Evolutionary conservation across 2,797 vertebrate genomes (phyloP), one percentile per base, ranked within the genome.

Genomic region (Vespertilio murinus): DNA sequence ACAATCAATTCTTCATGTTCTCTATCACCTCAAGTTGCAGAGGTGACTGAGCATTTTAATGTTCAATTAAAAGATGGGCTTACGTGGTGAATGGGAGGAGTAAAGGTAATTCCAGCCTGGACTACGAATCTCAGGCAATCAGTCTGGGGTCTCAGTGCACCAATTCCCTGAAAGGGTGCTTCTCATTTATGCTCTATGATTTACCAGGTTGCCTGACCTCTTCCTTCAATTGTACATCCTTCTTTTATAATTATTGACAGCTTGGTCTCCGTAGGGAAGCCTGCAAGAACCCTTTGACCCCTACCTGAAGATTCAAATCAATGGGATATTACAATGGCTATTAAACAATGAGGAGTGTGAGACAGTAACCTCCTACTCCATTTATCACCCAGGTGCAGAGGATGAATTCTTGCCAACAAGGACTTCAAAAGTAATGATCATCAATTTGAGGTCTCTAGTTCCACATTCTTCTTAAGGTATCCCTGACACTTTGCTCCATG

Each of bases 391-490:
- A 35, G n/a, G 23, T 59, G 33, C 38, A 71, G 22, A 77, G 22
- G 35, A 81, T 84, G 10, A 28, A 80, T 90, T 80, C 83, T 92
- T 96, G 28, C 73, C 40, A 56, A 25, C 40, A 67, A 54, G 18
- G 35, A 81, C 40, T 90, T 90, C 49, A 61, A 61, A 95, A 94
- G 69, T 28, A 93, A 86, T 42, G 28, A 40, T 16, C 4, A 91
- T 81, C 20, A 54, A 38, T 73, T 79, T 73, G 25, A 94, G 23
- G 18, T 40, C 30, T 85, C 38, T 49, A 73, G 13, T 73, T 85
- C 35, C 81, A 17, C 28, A 69, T 69, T 82, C 91, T 78, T 59
- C 49, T 38, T 87, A 78, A 73, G 18, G 64, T 52, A 30, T 7
- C 10, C 23, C 78, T 47, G 22, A 7, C 33, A 35, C 13, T 78